phyloP scores from a whole-genome alignment of 1,140 invertebrate species.

The Manduca sexta region DNA sequence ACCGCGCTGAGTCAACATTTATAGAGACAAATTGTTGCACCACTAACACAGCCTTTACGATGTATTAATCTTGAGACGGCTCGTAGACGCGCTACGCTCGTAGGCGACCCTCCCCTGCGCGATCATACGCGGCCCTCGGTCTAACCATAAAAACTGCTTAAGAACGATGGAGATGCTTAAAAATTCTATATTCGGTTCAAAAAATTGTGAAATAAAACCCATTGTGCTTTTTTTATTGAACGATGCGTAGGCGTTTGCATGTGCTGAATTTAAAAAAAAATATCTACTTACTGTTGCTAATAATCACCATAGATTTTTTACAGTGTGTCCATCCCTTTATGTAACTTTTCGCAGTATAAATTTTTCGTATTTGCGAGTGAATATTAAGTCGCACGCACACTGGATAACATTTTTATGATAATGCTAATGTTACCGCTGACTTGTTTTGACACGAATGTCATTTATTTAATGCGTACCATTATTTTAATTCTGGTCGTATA shows the following conservation, averaged over 20 bases:
- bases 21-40: conserved; percentile 72
- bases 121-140: too few relatives aligned
- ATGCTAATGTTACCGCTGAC: conserved; percentile 26
- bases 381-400: conserved; percentile 5
- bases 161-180: too few relatives aligned
- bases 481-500: conserved; percentile 19
- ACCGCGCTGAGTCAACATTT: conserved; percentile 70
- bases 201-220: too few relatives aligned
- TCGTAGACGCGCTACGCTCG: conserved; percentile 28
- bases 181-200: too few relatives aligned
- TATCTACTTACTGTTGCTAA: too few relatives aligned
- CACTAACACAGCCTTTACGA: conserved; percentile 57
- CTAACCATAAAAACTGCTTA: too few relatives aligned
- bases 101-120: conserved; percentile 14
- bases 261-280: too few relatives aligned
- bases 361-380: neutral
- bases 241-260: too few relatives aligned
- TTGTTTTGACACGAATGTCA: conserved; percentile 24
- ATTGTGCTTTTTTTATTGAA: too few relatives aligned
- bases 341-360: conserved; percentile 21
- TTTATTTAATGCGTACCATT: conserved; percentile 32
- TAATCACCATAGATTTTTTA: too few relatives aligned
- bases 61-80: conserved; percentile 64
- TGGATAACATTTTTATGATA: conserved; percentile 29
- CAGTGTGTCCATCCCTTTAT: too few relatives aligned